phyloP scores from a whole-genome alignment of 2,113 vertebrate species.

The Hemiprocne comata region DNA sequence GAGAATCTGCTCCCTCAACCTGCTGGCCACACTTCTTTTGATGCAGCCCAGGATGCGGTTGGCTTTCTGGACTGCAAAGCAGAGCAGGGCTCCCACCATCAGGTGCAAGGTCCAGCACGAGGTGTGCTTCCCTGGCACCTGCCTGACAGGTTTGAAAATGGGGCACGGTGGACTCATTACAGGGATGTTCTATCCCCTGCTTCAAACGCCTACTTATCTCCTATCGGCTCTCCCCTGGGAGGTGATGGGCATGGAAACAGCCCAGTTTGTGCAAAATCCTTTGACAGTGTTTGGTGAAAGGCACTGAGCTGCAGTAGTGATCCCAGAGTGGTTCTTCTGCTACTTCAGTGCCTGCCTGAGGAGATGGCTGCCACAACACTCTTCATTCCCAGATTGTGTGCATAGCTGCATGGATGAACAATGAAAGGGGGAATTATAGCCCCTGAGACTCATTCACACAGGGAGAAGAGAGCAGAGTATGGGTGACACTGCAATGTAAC shows the following conservation, averaged over 20 bases:
- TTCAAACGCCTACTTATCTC: neutral
- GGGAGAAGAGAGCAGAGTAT: neutral
- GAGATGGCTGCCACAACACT: neutral
- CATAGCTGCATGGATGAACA: accelerated
- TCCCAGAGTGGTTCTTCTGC: neutral
- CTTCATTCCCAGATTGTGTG: neutral
- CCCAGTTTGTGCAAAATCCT: neutral
- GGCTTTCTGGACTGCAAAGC: neutral
- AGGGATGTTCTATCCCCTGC: neutral
- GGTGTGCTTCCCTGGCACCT: accelerated
- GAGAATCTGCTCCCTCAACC: too few relatives aligned
- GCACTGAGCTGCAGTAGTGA: neutral
- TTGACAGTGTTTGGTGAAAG: accelerated
- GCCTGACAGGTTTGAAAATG: accelerated
- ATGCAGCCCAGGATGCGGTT: too few relatives aligned
- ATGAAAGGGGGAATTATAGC: neutral
- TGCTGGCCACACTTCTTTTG: too few relatives aligned
- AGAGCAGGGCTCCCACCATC: neutral
- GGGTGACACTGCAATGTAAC: neutral
- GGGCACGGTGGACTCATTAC: accelerated
- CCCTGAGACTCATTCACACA: neutral
- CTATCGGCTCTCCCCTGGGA: accelerated
- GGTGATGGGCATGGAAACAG: neutral
- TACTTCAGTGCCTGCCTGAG: neutral
- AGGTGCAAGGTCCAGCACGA: neutral